Base-by-base conservation (phyloP, 2,888 invertebrate species). In the Tortricodes alternella region DNA sequence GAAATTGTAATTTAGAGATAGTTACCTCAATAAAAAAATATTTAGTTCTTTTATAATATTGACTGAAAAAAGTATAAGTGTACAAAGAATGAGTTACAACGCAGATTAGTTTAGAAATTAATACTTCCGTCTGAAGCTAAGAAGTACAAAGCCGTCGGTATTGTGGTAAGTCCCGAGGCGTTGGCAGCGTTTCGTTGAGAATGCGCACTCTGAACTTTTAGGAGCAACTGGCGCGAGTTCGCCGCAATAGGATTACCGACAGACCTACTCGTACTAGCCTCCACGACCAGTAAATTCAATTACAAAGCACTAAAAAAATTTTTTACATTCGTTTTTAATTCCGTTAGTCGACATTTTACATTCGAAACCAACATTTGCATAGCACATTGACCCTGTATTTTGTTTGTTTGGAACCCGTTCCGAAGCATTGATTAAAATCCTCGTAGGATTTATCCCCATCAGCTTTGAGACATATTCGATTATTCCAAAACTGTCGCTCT, bases 161-260 rank as follows among this genome's bases (percentile, higher is more conserved):
- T 43, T 67, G 67, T 66, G 65, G 63, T 72, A 75, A 75, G 73
- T 73, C 73, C 65, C 62, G 67, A 62, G 70, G 76, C 78, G 70
- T 74, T 76, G 68, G 74, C 68, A 66, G 56, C 70, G 70, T 76
- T 76, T 76, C 74, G 77, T 75, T 70, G 70, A 72, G 70, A 73
- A 66, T 67, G 65, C 60, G 63, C 60, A 65, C 57, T 65, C 71
- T 71, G 63, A 83, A 86, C 82, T 85, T 86, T 81, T 74, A 73
- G 78, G 67, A 76, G 70, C 77, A 77, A 80, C 77, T 75, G 76
- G 76, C 71, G 72, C 70, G 74, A 74, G 77, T 72, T 74, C 70
- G 64, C 85, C 85, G 73, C 86, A 88, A 87, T 83, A 83, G 86
- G 85, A 87, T 87, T 87, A 84, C 80, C 71, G 71, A 74, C 78